Evolutionary conservation across 1,140 invertebrate species (phyloP), one percentile per base, ranked within the genome.

Genomic region (Megathymus violae): DNA sequence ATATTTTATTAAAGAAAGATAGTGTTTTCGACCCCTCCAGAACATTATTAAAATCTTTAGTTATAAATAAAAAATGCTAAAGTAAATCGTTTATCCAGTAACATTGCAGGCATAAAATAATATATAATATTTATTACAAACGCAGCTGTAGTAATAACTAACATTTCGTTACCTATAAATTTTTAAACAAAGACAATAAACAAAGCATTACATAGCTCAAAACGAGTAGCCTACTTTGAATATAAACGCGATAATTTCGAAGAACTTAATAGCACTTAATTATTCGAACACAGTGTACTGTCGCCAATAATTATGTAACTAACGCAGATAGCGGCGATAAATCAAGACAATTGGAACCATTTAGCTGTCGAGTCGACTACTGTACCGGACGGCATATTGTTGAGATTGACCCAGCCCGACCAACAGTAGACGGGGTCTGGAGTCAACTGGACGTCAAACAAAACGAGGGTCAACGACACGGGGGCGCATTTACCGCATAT

Each of bases 391-490:
- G 52, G 61, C 41, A 62, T 62, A 71, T 61, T 67, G 62, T 63
- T 64, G 58, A 69, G 65, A 76, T 73, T 72, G 69, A 64, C 71
- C 60, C 64, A 38, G 17, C 48, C 63, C 44, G 51, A 46, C 62
- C 66, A 56, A 50, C 47, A 64, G 76, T 71, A 73, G 68, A 73
- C 67, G 68, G 25, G 50, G 64, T 51, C 50, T 36, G 61, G 31
- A 56, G 58, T 48, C 65, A 74, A 72, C 70, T 69, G 79, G 75
- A 71, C 64, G 65, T 74, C 76, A 84, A 84, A 86, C 80, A 82
- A 78, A 75, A 74, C 64, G 16, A 59, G 67, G 82, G 82, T 87
- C 82, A 83, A 80, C 82, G 84, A 63, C 80, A 81, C 65, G 60
- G 63, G 64, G 61, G 19, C 41, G 69, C 58, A 64, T 15, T 22